These are phyloP conservation scores for Apostichopus japonicus DNA, from an alignment of 35 echinoderm and acorn worm species.

Conservation along the genomic window DNA sequence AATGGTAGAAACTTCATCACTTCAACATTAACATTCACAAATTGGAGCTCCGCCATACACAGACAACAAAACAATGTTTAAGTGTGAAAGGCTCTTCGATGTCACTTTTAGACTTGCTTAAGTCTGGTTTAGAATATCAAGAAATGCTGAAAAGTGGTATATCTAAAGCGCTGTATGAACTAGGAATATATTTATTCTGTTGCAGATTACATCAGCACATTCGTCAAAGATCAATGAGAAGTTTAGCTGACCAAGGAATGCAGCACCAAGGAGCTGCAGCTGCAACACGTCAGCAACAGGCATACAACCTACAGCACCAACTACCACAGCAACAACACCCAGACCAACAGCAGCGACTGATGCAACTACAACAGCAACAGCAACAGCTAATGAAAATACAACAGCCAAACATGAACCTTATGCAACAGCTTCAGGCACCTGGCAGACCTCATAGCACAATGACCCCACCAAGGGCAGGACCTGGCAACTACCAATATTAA, in stretches of 20 bases:
- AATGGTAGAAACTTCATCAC: no score
- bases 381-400: neutral
- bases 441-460: constrained; percentile 16
- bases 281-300: neutral
- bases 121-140: no score
- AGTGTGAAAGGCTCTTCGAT: no score
- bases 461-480: constrained; percentile 18
- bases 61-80: no score
- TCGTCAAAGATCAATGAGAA: neutral
- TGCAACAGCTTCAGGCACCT: constrained; percentile 32
- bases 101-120: no score
- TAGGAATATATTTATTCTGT: neutral
- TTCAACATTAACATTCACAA: no score
- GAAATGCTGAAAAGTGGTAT: no score
- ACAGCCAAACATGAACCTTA: constrained; percentile 19
- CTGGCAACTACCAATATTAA: constrained; percentile 10
- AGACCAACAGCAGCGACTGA: neutral
- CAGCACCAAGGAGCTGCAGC: constrained; percentile 19
- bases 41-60: no score
- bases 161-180: no score
- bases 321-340: neutral
- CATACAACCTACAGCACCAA: neutral
- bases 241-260: neutral
- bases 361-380: constrained; percentile 27
- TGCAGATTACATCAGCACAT: neutral